Evolutionary conservation across 2,113 vertebrate genomes (phyloP).

Genomic region (Perognathus longimembris): DNA sequence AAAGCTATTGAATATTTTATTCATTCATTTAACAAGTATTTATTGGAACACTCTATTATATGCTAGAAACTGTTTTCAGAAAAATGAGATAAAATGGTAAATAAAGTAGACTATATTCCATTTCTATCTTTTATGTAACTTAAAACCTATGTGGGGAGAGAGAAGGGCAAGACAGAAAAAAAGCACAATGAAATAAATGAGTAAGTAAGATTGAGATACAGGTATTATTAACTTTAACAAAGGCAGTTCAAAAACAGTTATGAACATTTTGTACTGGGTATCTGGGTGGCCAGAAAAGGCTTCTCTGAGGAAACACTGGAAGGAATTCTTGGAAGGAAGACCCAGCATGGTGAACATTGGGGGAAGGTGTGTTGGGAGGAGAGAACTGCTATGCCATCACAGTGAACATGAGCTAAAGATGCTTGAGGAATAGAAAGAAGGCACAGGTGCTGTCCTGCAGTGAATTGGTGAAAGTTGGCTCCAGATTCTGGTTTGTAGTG

Average conservation of each 20-base stretch:
- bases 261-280: not conserved
- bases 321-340: not conserved
- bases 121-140: not conserved
- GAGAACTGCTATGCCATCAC: not conserved
- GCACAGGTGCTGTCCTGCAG: not conserved
- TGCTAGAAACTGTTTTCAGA: conserved; percentile 6
- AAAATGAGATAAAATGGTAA: conserved; percentile 42
- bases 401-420: not conserved
- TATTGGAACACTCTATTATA: not conserved
- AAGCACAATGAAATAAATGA: not conserved
- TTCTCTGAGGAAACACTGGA: not conserved
- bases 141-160: not conserved
- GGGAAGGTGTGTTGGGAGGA: not conserved
- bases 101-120: not conserved
- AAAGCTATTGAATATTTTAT: conserved; percentile 15
- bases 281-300: not conserved
- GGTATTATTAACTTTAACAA: conserved; percentile 2
- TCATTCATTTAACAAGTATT: conserved; percentile 33
- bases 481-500: not conserved
- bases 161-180: not conserved
- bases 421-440: conserved; percentile 16
- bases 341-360: not conserved
- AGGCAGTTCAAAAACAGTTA: not conserved
- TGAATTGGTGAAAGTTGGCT: not conserved
- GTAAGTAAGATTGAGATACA: not conserved